These are phyloP conservation scores for Staurois parvus DNA, from an alignment of 2,797 vertebrate genomes.

Conservation along the genomic window DNA sequence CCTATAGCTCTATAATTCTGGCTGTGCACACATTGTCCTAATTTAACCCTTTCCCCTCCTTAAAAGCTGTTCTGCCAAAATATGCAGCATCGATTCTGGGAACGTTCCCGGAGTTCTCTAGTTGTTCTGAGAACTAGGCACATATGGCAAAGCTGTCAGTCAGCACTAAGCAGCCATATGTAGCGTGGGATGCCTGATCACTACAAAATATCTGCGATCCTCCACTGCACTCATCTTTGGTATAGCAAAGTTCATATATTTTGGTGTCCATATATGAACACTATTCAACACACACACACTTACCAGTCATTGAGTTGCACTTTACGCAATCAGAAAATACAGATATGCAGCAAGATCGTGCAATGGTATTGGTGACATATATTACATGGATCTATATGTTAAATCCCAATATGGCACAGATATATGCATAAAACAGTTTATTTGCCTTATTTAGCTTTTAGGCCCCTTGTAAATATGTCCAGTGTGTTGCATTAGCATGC, in stretches of 20 bases:
- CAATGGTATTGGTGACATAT: too few species aligned
- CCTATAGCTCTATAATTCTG: background rate
- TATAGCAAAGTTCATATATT: constrained; percentile 8
- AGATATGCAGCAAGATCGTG: too few species aligned
- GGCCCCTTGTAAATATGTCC: too few species aligned
- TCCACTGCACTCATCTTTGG: constrained; percentile 11
- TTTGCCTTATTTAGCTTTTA: too few species aligned
- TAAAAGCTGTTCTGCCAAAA: background rate
- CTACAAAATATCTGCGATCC: constrained; percentile 11
- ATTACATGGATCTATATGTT: too few species aligned
- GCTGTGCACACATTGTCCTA: background rate
- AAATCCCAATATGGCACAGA: too few species aligned
- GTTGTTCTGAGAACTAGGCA: constrained; percentile 42
- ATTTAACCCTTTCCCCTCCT: constrained; percentile 19
- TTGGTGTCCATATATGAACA: constrained; percentile 15
- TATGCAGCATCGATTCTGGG: constrained; percentile 17
- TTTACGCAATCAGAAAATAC: too few species aligned
- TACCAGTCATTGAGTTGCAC: too few species aligned
- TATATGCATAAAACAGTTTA: too few species aligned
- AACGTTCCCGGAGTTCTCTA: constrained; percentile 26
- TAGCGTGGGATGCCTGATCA: constrained; percentile 50
- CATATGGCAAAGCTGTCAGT: constrained; percentile 46
- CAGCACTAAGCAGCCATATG: constrained; percentile 45
- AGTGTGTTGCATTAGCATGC: too few species aligned
- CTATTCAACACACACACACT: background rate